Conservation (phyloP, 2,113 vertebrate species). For the Promerops cafer region DNA sequence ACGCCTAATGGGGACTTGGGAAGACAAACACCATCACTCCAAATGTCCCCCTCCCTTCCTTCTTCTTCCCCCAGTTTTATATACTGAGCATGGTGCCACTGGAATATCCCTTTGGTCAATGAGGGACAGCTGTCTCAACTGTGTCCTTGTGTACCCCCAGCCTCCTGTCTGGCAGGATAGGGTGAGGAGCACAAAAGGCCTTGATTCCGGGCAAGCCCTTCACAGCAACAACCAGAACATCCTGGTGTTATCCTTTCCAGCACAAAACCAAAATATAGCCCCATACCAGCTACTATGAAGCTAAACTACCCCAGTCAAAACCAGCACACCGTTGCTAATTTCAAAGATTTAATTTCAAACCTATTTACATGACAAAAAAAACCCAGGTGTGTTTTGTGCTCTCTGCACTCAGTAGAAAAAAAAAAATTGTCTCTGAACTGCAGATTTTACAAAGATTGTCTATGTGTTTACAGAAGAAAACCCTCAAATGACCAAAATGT, state of each 20-base stretch:
- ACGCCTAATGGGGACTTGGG: accelerated
- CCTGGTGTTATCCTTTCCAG: neutral
- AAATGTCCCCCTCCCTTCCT: neutral
- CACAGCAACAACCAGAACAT: neutral
- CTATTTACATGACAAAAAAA: neutral
- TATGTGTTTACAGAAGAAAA: neutral
- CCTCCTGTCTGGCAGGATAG: accelerated
- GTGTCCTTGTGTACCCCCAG: neutral
- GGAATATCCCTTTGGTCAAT: neutral
- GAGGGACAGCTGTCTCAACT: neutral
- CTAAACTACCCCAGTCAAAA: neutral
- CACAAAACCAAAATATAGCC: neutral
- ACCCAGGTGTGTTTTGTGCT: neutral
- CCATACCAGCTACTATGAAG: neutral
- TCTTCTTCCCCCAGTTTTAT: neutral
- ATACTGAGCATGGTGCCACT: neutral
- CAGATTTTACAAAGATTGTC: neutral
- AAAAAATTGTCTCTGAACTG: neutral
- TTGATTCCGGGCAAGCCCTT: neutral
- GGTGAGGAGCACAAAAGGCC: neutral
- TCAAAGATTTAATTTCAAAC: neutral
- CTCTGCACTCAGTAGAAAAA: neutral
- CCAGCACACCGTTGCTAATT: neutral
- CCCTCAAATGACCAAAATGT: neutral
- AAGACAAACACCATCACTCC: neutral